A percentile compares a stretch with the other conserved stretches of the same genome.
Evolutionary conservation across 1,140 invertebrate species (phyloP).

Genomic region (Cherax quadricarinatus): DNA sequence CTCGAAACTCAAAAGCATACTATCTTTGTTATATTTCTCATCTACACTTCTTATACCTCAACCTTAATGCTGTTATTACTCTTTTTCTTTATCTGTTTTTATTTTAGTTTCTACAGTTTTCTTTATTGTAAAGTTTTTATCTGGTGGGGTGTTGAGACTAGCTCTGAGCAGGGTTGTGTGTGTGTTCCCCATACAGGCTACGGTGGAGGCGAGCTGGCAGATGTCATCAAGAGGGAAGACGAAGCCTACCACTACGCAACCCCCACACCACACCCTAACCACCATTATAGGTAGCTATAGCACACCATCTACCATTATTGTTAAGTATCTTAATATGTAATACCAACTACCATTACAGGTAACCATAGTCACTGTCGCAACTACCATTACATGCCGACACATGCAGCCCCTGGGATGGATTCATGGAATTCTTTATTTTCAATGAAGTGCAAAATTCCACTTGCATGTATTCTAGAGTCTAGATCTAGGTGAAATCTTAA

Average conservation of each 20-base stretch:
- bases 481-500: no score
- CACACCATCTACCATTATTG: neutral
- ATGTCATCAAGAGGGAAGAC: conserved; percentile 40
- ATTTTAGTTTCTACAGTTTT: neutral
- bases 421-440: no score
- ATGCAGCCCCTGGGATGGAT: no score
- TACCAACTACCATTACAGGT: neutral
- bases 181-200: conserved; percentile 22
- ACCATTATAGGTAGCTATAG: conserved; percentile 43
- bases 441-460: no score
- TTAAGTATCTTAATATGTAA: neutral
- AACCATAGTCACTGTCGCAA: neutral
- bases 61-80: neutral
- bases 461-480: no score
- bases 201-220: conserved; percentile 4
- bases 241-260: conserved; percentile 36
- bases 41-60: no score
- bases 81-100: conserved; percentile 8
- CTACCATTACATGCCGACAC: no score
- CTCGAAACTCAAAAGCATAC: no score
- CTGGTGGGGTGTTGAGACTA: no score
- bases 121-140: neutral
- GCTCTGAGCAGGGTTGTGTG: no score
- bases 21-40: no score
- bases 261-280: conserved; percentile 16